Percentiles rank a stretch among this genome's conserved stretches.
Conservation (phyloP, 2,797 vertebrate species). For the Atherinosoma microstoma region DNA sequence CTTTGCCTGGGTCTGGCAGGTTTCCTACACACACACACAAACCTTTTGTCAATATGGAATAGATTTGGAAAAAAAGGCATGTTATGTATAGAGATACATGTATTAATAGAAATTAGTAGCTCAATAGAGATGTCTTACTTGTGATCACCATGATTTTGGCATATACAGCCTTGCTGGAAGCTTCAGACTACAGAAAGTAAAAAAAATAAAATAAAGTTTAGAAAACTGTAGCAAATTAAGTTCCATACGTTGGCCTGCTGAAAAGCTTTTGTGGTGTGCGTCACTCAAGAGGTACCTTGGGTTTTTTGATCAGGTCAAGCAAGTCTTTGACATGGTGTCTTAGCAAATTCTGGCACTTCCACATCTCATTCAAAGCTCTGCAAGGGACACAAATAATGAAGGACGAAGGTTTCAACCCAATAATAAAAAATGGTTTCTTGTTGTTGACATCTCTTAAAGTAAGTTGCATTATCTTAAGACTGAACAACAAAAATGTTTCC, state of each 20-base stretch:
- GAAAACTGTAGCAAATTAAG: not conserved
- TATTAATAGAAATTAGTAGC: not conserved
- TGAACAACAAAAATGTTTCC: not conserved
- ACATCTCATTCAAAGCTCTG: conserved; percentile 99
- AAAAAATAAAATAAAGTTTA: not conserved
- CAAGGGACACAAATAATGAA: not conserved
- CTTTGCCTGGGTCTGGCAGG: conserved; percentile 96
- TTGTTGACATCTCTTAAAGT: not conserved
- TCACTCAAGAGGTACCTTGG: conserved; percentile 86
- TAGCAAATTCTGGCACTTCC: conserved; percentile 98
- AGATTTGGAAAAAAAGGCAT: not conserved
- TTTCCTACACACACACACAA: conserved; percentile 83
- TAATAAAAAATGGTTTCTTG: not conserved
- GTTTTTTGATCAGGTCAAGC: conserved; percentile 94
- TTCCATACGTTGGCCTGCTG: not conserved
- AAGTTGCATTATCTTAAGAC: not conserved
- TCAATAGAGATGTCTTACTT: conserved; percentile 85
- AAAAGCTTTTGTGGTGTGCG: not conserved
- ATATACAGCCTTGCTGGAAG: conserved; percentile 95
- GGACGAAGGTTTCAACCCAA: not conserved
- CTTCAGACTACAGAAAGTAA: conserved; percentile 88
- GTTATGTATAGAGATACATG: not conserved
- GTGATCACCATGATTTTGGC: conserved; percentile 99
- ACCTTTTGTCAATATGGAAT: not conserved
- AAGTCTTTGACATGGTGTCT: conserved; percentile 95